phyloP scores from a whole-genome alignment of 1,140 invertebrate genomes.

The Aphelinus certus region DNA sequence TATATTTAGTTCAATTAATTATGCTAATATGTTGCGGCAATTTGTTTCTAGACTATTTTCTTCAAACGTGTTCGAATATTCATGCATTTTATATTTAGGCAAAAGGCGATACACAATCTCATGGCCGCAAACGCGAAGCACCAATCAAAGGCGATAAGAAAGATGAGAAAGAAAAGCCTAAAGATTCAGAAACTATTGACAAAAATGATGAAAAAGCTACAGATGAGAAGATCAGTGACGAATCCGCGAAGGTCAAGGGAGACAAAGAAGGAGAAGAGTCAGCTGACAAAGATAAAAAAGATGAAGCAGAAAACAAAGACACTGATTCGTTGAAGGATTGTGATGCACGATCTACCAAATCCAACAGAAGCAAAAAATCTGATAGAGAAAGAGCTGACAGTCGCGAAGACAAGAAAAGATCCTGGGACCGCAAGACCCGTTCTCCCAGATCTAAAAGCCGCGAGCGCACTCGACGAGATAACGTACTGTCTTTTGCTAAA shows the following conservation, averaged over 20 bases:
- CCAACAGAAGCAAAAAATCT: slow-evolving; percentile 57
- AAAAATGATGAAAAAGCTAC: slow-evolving; percentile 44
- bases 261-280: slow-evolving; percentile 39
- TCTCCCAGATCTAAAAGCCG: slow-evolving; percentile 59
- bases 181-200: slow-evolving; percentile 46
- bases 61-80: background rate
- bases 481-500: slow-evolving; percentile 73
- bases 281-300: slow-evolving; percentile 47
- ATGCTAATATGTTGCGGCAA: slow-evolving; percentile 3
- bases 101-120: slow-evolving; percentile 61
- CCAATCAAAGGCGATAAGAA: slow-evolving; percentile 60
- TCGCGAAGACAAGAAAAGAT: slow-evolving; percentile 59
- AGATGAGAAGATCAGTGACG: slow-evolving; percentile 59
- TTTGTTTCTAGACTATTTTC: slow-evolving; percentile 12
- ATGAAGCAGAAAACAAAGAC: slow-evolving; percentile 56
- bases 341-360: slow-evolving; percentile 60
- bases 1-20: slow-evolving; percentile 1
- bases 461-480: slow-evolving; percentile 61
- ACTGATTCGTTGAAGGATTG: slow-evolving; percentile 56
- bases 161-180: slow-evolving; percentile 62
- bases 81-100: slow-evolving; percentile 48
- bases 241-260: slow-evolving; percentile 58
- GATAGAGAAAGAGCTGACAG: slow-evolving; percentile 59
- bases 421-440: slow-evolving; percentile 57
- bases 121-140: slow-evolving; percentile 61